Evolutionary conservation across 1,140 invertebrate genomes (phyloP), one percentile per base, ranked within the genome.

Genomic region (Hestina assimilis): DNA sequence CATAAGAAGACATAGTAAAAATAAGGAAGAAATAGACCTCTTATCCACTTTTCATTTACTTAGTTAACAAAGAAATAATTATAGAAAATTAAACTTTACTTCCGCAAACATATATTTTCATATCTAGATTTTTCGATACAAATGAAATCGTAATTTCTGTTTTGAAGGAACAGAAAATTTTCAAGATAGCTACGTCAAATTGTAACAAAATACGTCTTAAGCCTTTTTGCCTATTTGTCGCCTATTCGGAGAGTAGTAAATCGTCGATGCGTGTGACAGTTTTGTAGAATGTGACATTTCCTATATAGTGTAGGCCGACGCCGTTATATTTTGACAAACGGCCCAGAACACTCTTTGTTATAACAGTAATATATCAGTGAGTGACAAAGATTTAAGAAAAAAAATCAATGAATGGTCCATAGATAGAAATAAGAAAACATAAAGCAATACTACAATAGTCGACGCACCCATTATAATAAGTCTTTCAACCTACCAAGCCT

Each of bases 301-400:
- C 61, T 79, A 72, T 74, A 74, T 69, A 70, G 72, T 66, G 77
- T 83, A 70, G 82, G 74, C 72, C 59, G 71, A 74, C 59, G 56
- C 47, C 68, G 79, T 77, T 82, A 75, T 85, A 83, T 85, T 87
- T 83, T 80, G 78, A 82, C 80, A 82, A 75, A 81, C 75, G 69
- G 57, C 69, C 66, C 61, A 69, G 72, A 71, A 80, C 64, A 76
- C 66, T 63, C 69, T 78, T 85, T 83, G 79, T 83, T 77, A 64
- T 68, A 56, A 70, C 67, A 69, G 63, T 71, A 60, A 83, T 82
- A 82, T 74, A 83, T 83, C 79, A 83, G 69, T 52, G 56, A 56
- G 43, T 72, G 75, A 75, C 67, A 72, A 53, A 63, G 69, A 62
- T 67, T 75, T 51, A 46, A 64, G 63, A 59, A n/a, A n/a, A 63